These are phyloP conservation scores for Phasia obesa DNA, from an alignment of 2,888 invertebrate genomes.

Conservation along the genomic window DNA sequence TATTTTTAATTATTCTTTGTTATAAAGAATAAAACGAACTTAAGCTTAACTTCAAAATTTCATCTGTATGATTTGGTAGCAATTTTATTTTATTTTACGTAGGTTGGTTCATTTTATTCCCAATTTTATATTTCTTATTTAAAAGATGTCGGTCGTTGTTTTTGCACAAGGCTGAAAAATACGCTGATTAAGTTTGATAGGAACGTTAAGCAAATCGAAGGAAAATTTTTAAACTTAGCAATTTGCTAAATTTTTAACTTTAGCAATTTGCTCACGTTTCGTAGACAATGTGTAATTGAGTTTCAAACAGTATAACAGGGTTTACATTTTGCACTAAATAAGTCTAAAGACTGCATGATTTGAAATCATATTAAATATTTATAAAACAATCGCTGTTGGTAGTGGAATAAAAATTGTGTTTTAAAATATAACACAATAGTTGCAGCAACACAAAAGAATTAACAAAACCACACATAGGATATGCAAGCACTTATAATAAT, in stretches of 20 bases:
- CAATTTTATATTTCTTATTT: too few species aligned
- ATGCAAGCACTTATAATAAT: not conserved
- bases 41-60: too few species aligned
- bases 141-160: too few species aligned
- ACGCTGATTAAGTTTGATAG: not conserved
- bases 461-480: not conserved
- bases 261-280: not conserved
- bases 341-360: not conserved
- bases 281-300: not conserved
- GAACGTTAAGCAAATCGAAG: not conserved
- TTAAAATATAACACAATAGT: not conserved
- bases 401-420: not conserved
- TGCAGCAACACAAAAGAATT: not conserved
- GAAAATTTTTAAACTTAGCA: not conserved
- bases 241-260: not conserved
- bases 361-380: not conserved
- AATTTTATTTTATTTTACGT: too few species aligned
- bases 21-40: too few species aligned
- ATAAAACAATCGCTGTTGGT: conserved; percentile 6
- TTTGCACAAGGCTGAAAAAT: not conserved
- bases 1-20: too few species aligned
- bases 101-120: too few species aligned
- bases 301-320: conserved; percentile 1
- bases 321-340: not conserved
- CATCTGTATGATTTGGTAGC: too few species aligned